A percentile compares a stretch with the other conserved stretches of the same genome.
Conservation (phyloP, 53 echinoderm and acorn worm species). For the Zoroaster sp. region DNA sequence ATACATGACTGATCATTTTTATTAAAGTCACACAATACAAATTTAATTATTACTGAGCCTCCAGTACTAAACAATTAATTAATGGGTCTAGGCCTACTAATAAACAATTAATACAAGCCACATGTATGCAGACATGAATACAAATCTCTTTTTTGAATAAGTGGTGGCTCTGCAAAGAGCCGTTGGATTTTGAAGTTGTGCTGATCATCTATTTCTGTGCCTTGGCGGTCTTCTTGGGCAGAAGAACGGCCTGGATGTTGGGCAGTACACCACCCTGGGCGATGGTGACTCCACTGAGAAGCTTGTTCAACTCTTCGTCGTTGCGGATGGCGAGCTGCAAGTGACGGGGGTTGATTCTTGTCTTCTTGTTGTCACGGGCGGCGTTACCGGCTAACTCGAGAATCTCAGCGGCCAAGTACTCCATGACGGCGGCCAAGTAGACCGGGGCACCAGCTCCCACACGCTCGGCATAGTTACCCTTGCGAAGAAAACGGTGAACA, state of each 20-base stretch:
- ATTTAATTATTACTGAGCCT: no score
- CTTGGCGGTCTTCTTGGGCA: conserved; percentile 80
- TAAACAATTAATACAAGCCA: neutral
- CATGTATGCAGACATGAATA: neutral
- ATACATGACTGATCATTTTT: no score
- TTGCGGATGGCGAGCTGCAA: conserved; percentile 89
- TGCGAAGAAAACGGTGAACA: conserved; percentile 84
- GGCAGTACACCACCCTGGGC: conserved; percentile 90
- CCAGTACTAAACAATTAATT: no score
- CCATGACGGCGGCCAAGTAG: conserved; percentile 83
- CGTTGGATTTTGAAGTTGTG: conserved; percentile 68
- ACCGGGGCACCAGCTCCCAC: conserved; percentile 88
- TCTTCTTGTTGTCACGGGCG: conserved; percentile 95
- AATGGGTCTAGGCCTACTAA: no score
- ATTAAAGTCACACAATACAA: no score
- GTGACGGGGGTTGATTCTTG: conserved; percentile 86
- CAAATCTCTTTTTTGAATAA: conserved; percentile 64
- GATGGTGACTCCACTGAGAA: conserved; percentile 86
- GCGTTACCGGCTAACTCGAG: conserved; percentile 94
- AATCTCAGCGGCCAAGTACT: conserved; percentile 87
- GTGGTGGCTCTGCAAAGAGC: conserved; percentile 77
- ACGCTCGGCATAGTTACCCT: conserved; percentile 82
- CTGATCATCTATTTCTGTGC: conserved; percentile 74
- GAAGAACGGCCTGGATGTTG: conserved; percentile 90
- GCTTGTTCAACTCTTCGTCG: conserved; percentile 94